phyloP scores from a whole-genome alignment of 2,113 vertebrate genomes.

The Calyptomena viridis region DNA sequence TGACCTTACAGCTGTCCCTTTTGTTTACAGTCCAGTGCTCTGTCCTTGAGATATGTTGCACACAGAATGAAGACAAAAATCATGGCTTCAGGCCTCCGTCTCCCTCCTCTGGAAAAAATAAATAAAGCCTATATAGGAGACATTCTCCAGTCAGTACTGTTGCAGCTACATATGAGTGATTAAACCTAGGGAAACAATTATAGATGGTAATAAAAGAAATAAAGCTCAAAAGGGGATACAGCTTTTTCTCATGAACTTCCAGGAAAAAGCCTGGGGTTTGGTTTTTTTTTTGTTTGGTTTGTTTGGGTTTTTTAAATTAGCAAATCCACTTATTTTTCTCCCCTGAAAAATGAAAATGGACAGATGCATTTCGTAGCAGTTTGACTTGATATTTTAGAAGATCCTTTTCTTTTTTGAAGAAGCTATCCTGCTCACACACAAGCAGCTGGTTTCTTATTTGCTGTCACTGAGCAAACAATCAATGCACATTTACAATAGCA shows the following conservation, averaged over 20 bases:
- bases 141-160: background rate
- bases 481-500: background rate
- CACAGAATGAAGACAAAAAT: slow-evolving; percentile 56
- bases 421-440: background rate
- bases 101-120: slow-evolving; percentile 40
- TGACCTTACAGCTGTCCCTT: slow-evolving; percentile 70
- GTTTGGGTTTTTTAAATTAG: background rate
- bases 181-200: background rate
- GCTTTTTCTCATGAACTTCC: background rate
- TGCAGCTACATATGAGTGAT: background rate
- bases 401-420: background rate
- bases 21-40: slow-evolving; percentile 68
- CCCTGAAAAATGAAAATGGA: background rate
- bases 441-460: background rate
- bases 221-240: background rate
- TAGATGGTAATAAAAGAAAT: background rate
- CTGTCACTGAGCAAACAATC: background rate
- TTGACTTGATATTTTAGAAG: background rate
- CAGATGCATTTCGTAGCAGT: background rate
- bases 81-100: slow-evolving; percentile 51
- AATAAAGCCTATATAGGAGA: slow-evolving; percentile 3
- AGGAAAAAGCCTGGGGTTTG: background rate
- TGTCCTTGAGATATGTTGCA: slow-evolving; percentile 64
- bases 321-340: background rate
- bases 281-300: background rate